These are phyloP conservation scores for Sylvilagus floridanus DNA, from an alignment of 2,797 vertebrate genomes.

Conservation along the genomic window DNA sequence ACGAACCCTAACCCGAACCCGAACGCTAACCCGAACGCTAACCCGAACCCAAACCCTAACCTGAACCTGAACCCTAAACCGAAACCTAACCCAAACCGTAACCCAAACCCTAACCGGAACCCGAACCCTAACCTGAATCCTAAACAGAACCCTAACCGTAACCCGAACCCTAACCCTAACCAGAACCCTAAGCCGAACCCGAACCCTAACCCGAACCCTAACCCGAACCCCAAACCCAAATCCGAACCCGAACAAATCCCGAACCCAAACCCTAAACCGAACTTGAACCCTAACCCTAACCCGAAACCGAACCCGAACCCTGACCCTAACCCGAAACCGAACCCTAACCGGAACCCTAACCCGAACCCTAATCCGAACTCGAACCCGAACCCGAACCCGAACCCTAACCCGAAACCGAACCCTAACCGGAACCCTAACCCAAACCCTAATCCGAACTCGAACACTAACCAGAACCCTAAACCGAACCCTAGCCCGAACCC, in stretches of 20 bases:
- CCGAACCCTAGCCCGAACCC: no score
- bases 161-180: not conserved
- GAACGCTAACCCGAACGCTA: not conserved
- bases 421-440: not conserved
- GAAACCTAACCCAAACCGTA: slow-evolving; percentile 59
- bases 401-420: not conserved
- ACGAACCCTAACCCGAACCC: not conserved
- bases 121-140: not conserved
- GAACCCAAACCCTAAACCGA: no score
- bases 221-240: no score
- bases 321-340: not conserved
- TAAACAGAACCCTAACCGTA: not conserved
- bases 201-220: no score
- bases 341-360: not conserved
- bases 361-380: not conserved
- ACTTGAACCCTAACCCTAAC: not conserved
- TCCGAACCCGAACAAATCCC: no score
- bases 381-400: not conserved
- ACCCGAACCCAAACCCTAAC: slow-evolving; percentile 38
- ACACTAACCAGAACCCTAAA: no score
- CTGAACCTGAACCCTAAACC: slow-evolving; percentile 53
- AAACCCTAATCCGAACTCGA: no score
- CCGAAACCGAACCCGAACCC: no score
- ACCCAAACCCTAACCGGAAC: slow-evolving; percentile 64
- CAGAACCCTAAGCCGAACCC: no score